Evolutionary conservation across 2,797 vertebrate genomes (phyloP), one percentile per base, ranked within the genome.

Genomic region (Choloepus didactylus): DNA sequence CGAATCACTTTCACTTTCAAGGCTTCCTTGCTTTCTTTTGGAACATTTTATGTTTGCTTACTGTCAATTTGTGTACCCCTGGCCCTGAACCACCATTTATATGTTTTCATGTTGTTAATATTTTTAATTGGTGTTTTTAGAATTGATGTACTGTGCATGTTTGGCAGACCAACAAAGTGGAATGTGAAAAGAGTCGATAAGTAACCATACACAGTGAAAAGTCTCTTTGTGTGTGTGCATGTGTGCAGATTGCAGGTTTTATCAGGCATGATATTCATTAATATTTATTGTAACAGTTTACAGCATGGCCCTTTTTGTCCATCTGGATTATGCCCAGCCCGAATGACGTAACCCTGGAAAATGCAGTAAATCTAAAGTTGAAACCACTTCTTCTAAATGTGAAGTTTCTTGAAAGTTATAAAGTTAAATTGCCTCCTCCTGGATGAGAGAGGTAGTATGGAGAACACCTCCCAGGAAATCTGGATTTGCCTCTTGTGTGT

Each of bases 131-230:
- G 77, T 97, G 89, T 97, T 97, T 97, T 95, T 92, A 95, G 97
- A 97, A 95, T 94, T 87, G 92, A 95, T 93, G 73, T 75, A 89
- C 95, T 97, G 0, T 93, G 86, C 75, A 16, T 90, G 46, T 95
- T 95, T 98, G 97, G 95, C 97, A 97, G 92, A 89, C 95, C 97
- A 98, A 98, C 96, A 98, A 98, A 98, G 96, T 96, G 82, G 94
- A 93, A 75, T 64, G 54, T 97, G 96, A 97, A 97, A 98, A 97
- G 84, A 51, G 67, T 31, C 25, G 8, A 97, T 97, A 98, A 98
- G 89, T 97, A 97, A 89, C 95, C 97, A 95, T 98, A 97, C 98
- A 97, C 96, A 96, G 95, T 96, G 94, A 97, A 97, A 98, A 97
- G 97, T 95, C 70, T 56, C 91, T 80, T 87, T 97, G 66, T 77